Conservation (phyloP, 1,140 invertebrate species). For the Coptotermes formosanus region DNA sequence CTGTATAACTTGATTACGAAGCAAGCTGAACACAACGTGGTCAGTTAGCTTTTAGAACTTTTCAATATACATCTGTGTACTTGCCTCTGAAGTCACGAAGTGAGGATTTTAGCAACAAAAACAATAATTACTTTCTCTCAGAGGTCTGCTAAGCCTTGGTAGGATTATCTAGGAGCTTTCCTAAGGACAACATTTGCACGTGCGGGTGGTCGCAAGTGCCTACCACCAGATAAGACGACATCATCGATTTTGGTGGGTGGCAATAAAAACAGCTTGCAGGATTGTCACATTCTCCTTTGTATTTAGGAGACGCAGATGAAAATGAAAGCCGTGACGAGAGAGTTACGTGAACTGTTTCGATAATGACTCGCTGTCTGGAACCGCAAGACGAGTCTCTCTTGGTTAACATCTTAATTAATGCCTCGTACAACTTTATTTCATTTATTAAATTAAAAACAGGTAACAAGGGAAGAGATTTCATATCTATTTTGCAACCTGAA, state of each 20-base stretch:
- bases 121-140: slow-evolving; percentile 15
- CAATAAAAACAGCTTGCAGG: not conserved
- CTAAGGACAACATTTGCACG: slow-evolving; percentile 11
- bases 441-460: too few species aligned
- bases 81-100: not conserved
- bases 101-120: not conserved
- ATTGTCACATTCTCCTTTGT: not conserved
- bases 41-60: not conserved
- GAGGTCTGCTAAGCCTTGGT: slow-evolving; percentile 3
- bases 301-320: not conserved
- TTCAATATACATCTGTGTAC: not conserved
- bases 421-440: too few species aligned
- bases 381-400: too few species aligned
- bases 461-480: too few species aligned
- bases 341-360: too few species aligned
- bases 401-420: too few species aligned
- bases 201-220: not conserved
- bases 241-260: not conserved
- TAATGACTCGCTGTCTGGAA: too few species aligned
- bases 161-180: not conserved
- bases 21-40: not conserved
- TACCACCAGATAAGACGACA: not conserved
- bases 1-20: not conserved
- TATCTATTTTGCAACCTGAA: too few species aligned
- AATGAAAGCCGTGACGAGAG: not conserved